These are phyloP conservation scores for Yponomeuta plumbellus DNA, from an alignment of 2,888 invertebrate species.

Conservation along the genomic window DNA sequence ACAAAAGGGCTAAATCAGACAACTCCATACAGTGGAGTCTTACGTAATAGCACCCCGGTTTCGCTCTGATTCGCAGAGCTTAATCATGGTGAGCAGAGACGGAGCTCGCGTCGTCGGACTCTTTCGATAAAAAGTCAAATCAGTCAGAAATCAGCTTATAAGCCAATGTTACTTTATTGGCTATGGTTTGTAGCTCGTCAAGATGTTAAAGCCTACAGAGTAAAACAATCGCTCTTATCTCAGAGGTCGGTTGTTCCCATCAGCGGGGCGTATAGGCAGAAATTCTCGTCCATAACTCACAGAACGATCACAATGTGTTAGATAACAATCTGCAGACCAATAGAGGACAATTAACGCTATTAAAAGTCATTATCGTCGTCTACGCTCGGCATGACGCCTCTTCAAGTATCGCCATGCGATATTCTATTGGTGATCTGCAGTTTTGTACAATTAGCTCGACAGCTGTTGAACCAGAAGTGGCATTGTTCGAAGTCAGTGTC, in stretches of 20 bases:
- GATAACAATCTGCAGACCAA: not conserved
- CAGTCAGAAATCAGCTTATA: too few species aligned
- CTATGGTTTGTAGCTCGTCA: too few species aligned
- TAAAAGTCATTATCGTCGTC: not conserved
- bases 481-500: not conserved
- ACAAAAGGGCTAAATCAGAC: too few species aligned
- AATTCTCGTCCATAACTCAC: not conserved
- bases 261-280: not conserved
- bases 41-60: too few species aligned
- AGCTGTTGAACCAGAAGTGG: not conserved
- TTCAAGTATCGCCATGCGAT: not conserved
- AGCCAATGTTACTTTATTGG: too few species aligned
- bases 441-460: not conserved
- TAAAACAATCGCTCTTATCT: too few species aligned
- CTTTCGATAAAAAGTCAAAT: too few species aligned
- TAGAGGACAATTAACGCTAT: not conserved
- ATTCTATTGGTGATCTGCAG: not conserved
- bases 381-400: not conserved
- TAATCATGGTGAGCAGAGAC: too few species aligned
- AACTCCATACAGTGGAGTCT: too few species aligned
- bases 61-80: too few species aligned
- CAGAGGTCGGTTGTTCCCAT: not conserved
- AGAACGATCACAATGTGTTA: not conserved
- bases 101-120: too few species aligned
- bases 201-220: too few species aligned